These are phyloP conservation scores for Zapus hudsonius DNA, from an alignment of 2,113 vertebrate species.

Conservation along the genomic window DNA sequence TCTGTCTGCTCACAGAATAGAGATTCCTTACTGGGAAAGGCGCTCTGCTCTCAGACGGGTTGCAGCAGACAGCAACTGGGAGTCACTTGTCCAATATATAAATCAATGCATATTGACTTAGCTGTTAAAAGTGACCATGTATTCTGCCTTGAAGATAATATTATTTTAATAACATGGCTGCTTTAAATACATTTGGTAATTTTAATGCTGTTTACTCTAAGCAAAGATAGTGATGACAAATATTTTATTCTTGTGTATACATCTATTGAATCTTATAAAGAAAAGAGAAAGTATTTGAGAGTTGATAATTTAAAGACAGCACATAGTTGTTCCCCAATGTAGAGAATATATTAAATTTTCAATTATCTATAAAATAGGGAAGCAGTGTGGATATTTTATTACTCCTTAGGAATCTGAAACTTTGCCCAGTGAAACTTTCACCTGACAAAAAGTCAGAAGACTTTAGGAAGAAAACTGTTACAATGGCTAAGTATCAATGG, in stretches of 20 bases:
- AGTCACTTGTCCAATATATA: too few relatives aligned
- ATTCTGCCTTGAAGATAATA: background rate
- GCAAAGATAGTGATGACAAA: constrained; percentile 8
- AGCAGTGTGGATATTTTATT: background rate
- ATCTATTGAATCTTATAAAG: constrained; percentile 43
- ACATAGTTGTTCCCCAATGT: background rate
- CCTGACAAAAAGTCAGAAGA: background rate
- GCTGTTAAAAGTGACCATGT: background rate
- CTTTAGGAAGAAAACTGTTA: background rate
- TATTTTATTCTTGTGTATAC: constrained; percentile 7
- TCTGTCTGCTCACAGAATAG: too few relatives aligned
- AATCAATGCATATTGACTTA: background rate
- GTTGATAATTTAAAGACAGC: constrained; percentile 13
- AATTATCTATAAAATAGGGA: constrained; percentile 8
- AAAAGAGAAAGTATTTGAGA: background rate
- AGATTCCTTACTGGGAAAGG: too few relatives aligned
- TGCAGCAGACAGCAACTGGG: too few relatives aligned
- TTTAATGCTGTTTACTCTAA: constrained; percentile 11
- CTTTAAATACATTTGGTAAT: constrained; percentile 17
- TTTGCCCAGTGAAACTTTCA: constrained; percentile 16
- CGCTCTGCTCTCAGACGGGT: too few relatives aligned
- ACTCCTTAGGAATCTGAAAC: constrained; percentile 25
- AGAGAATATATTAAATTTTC: background rate
- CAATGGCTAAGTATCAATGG: background rate
- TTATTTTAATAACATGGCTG: background rate